phyloP scores from a whole-genome alignment of 2,888 invertebrate genomes.

The Myopa tessellatipennis region DNA sequence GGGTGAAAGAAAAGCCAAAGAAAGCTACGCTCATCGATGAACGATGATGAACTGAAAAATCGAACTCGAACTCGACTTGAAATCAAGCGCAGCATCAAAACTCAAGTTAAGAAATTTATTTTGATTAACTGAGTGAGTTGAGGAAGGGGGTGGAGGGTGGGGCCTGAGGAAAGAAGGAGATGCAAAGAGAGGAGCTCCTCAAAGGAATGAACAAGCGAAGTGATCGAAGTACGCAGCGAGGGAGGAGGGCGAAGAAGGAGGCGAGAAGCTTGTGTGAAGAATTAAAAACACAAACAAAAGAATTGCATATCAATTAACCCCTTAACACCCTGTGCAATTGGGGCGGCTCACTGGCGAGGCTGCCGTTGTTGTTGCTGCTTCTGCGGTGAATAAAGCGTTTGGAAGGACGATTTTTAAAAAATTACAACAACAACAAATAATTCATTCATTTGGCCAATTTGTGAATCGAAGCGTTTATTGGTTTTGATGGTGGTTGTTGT shows the following conservation, averaged over 20 bases:
- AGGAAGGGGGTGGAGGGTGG: neutral
- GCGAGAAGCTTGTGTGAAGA: constrained; percentile 9
- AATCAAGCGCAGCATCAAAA: neutral
- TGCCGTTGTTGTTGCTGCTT: too few species aligned
- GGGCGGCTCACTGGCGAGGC: neutral
- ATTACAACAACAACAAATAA: constrained; percentile 17
- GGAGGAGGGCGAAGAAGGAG: neutral
- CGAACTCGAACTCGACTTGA: constrained; percentile 27
- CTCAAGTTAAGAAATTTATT: constrained; percentile 30
- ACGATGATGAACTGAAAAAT: too few species aligned
- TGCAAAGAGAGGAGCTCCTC: neutral
- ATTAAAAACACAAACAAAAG: constrained; percentile 18
- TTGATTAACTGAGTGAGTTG: constrained; percentile 9
- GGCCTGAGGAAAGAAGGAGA: too few species aligned
- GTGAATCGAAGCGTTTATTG: constrained; percentile 20
- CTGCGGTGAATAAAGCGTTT: too few species aligned
- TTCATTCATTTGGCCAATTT: constrained; percentile 33
- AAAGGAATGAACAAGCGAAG: neutral
- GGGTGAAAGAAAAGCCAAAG: neutral
- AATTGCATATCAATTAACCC: constrained; percentile 36
- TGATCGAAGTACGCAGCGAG: neutral
- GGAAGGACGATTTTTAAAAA: too few species aligned
- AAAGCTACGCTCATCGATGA: neutral
- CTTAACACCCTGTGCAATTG: constrained; percentile 32
- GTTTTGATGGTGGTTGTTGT: constrained; percentile 4